These are phyloP conservation scores for Tinamus guttatus DNA, from an alignment of 2,113 vertebrate genomes.

Conservation along the genomic window DNA sequence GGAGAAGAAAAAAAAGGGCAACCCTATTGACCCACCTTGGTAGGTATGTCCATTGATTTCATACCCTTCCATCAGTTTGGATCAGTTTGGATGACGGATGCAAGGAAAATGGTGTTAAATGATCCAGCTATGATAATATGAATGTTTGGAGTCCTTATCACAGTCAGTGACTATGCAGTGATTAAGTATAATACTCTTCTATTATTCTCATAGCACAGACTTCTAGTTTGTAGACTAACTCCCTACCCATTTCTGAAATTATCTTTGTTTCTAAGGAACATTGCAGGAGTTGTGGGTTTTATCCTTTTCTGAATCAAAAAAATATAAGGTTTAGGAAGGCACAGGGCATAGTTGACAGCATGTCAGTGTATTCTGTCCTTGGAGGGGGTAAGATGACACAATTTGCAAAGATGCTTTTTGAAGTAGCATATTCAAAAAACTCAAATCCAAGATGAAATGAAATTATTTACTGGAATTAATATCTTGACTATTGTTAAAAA, in stretches of 20 bases:
- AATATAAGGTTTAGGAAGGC: neutral
- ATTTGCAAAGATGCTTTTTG: neutral
- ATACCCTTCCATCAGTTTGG: neutral
- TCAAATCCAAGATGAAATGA: neutral
- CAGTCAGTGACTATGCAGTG: neutral
- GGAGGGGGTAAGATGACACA: neutral
- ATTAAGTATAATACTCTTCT: neutral
- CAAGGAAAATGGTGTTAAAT: neutral
- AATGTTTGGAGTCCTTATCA: neutral
- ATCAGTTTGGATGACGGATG: neutral
- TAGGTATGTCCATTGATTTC: neutral
- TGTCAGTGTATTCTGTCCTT: neutral
- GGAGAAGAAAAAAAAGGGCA: neutral
- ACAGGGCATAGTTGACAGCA: neutral
- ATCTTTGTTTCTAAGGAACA: neutral
- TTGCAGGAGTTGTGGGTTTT: neutral
- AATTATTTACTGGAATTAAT: neutral
- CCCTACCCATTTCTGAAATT: neutral
- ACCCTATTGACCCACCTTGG: neutral
- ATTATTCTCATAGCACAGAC: neutral
- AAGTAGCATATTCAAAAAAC: neutral
- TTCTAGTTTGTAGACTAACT: neutral
- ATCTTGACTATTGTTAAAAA: neutral
- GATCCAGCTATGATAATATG: neutral
- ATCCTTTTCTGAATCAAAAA: neutral